Evolutionary conservation across 2,888 invertebrate species (phyloP), one percentile per base, ranked within the genome.

Genomic region (Drosophila mimica): DNA sequence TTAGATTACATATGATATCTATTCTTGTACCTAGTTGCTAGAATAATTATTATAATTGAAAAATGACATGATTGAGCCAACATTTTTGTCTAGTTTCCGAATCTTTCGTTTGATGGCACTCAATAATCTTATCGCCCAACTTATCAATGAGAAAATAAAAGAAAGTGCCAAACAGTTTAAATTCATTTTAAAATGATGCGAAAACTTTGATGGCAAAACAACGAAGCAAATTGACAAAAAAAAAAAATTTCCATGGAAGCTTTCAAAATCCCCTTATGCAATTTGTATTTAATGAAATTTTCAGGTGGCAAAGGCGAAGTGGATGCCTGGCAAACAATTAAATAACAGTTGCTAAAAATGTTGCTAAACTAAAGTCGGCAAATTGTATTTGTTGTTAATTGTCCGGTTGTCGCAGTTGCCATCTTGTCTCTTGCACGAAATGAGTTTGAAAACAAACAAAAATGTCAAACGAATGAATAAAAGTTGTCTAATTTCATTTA

Each of bases 401-500:
- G 85, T 89, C 70, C 70, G 66, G 75, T 78, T 84, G 88, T 69
- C 66, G 46, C 38, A 66, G 53, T 72, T 74, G 64, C 59, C 48
- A 70, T 53, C 67, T 68, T 52, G 53, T 33, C 70, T 70, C 38
- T 30, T 66, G 68, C 72, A 74, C 76, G 76, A 74, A 78, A 78
- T 91, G 88, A 86, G 81, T 88, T 89, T 91, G 86, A 76, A 89
- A 88, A 91, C 90, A 88, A 90, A 88, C 91, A 90, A 90, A 90
- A 89, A 84, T 88, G 88, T 85, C 83, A 88, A 88, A 86, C 79
- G 81, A 91, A 88, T 83, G 85, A 81, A 90, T 79, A 87, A 90
- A 91, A 85, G 76, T 89, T 81, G 81, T 90, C 86, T 80, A 83
- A 91, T 88, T 82, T 89, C 78, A 88, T 90, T 85, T 90, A 80